Percentiles rank a stretch among this genome's conserved stretches.
phyloP scores from a whole-genome alignment of 2,113 vertebrate species.

The Orthochromis indermauri region DNA sequence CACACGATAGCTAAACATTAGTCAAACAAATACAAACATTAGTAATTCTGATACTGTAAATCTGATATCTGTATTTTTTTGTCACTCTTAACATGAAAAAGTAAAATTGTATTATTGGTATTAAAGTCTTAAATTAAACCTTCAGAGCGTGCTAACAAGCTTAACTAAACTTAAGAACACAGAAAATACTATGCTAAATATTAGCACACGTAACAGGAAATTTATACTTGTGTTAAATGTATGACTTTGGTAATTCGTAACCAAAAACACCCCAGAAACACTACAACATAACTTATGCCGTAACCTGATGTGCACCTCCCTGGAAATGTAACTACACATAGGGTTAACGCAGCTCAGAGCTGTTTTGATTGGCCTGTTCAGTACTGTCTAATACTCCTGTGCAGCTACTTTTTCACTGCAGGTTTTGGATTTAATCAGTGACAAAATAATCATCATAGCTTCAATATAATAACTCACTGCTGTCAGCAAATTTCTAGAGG shows the following conservation, averaged over 20 bases:
- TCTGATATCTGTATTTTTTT: neutral
- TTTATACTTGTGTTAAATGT: neutral
- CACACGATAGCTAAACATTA: neutral
- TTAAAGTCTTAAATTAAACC: neutral
- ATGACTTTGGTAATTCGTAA: neutral
- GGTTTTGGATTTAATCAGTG: neutral
- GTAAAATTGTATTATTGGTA: neutral
- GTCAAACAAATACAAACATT: neutral
- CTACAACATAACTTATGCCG: neutral
- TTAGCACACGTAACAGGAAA: neutral
- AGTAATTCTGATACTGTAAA: neutral
- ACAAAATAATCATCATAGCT: neutral
- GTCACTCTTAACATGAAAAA: neutral
- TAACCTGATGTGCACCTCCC: neutral
- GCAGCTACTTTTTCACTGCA: neutral
- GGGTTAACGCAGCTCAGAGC: neutral
- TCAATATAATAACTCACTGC: neutral
- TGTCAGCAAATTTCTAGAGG: neutral
- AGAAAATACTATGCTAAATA: neutral
- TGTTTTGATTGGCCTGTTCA: neutral
- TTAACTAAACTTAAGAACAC: neutral
- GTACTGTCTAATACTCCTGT: neutral
- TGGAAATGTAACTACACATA: neutral
- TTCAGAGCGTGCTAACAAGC: neutral
- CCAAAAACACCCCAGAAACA: neutral